Percentiles rank a stretch among this genome's conserved stretches.
Conservation (phyloP, 2,113 vertebrate genomes). For the Perca schrenkii region DNA sequence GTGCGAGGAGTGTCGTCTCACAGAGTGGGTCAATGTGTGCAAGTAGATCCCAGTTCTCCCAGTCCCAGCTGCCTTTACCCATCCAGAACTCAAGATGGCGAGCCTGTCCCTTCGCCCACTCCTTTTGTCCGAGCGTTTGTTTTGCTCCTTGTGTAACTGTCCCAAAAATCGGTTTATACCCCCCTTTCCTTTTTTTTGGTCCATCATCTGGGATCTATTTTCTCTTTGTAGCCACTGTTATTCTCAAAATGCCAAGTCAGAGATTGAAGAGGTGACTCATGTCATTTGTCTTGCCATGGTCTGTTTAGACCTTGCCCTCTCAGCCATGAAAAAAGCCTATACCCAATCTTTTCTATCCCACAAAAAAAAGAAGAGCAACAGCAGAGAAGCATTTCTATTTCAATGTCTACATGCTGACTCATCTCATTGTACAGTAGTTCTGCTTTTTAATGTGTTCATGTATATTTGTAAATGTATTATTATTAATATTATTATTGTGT, state of each 20-base stretch:
- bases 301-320: constrained; percentile 78
- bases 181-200: constrained; percentile 49
- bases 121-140: constrained; percentile 61
- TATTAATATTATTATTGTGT: constrained; percentile 71
- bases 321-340: constrained; percentile 75
- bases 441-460: constrained; percentile 75
- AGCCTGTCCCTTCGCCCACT: constrained; percentile 52
- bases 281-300: constrained; percentile 80
- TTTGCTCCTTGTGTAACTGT: constrained; percentile 75
- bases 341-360: constrained; percentile 61
- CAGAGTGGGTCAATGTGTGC: constrained; percentile 93
- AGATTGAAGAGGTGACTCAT: constrained; percentile 85
- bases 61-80: constrained; percentile 29
- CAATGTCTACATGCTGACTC: constrained; percentile 47
- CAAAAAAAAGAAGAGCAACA: constrained; percentile 63
- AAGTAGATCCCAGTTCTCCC: constrained; percentile 81
- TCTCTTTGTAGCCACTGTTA: constrained; percentile 85
- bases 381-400: constrained; percentile 57
- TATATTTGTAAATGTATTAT: constrained; percentile 78
- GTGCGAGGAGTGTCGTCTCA: constrained; percentile 91
- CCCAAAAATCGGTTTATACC: constrained; percentile 75
- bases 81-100: constrained; percentile 63
- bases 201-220: constrained; percentile 86
- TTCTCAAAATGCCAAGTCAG: constrained; percentile 85
- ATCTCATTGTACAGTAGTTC: constrained; percentile 69